Percentiles rank a stretch among this genome's conserved stretches.
These are phyloP conservation scores for Cremastinae sp. DNA, from an alignment of 2,888 invertebrate genomes.

Conservation along the genomic window DNA sequence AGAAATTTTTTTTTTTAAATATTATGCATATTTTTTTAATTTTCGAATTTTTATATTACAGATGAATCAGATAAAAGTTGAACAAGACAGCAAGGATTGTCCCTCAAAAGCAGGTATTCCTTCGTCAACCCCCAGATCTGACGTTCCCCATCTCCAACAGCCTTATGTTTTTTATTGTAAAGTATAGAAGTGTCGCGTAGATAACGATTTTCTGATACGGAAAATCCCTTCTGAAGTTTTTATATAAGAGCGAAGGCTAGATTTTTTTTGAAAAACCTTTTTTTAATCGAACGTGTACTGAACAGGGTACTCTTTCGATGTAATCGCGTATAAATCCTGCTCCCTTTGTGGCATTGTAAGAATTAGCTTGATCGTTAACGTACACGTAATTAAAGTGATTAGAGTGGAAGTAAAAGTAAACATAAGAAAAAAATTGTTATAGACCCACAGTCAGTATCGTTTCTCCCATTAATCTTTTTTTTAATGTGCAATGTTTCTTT, in stretches of 20 bases:
- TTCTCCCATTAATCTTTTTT: slow-evolving; percentile 25
- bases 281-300: slow-evolving; percentile 12
- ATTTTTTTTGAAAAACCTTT: slow-evolving; percentile 31
- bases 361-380: slow-evolving; percentile 43
- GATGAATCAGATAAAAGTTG: slow-evolving; percentile 62
- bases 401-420: slow-evolving; percentile 57
- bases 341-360: slow-evolving; percentile 48
- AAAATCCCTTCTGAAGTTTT: background rate
- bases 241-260: slow-evolving; percentile 1
- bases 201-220: background rate
- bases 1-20: too few species aligned
- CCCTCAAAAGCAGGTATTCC: slow-evolving; percentile 75
- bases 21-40: too few species aligned
- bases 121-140: slow-evolving; percentile 72
- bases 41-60: too few species aligned
- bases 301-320: background rate
- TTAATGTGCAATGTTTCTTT: slow-evolving; percentile 45
- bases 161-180: slow-evolving; percentile 77
- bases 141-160: slow-evolving; percentile 71
- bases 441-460: slow-evolving; percentile 21
- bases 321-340: slow-evolving; percentile 25
- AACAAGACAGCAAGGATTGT: slow-evolving; percentile 60
- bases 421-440: slow-evolving; percentile 41
- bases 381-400: slow-evolving; percentile 57
- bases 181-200: slow-evolving; percentile 67